Conservation (phyloP, 2,113 vertebrate genomes). For the Neogobius melanostomus region DNA sequence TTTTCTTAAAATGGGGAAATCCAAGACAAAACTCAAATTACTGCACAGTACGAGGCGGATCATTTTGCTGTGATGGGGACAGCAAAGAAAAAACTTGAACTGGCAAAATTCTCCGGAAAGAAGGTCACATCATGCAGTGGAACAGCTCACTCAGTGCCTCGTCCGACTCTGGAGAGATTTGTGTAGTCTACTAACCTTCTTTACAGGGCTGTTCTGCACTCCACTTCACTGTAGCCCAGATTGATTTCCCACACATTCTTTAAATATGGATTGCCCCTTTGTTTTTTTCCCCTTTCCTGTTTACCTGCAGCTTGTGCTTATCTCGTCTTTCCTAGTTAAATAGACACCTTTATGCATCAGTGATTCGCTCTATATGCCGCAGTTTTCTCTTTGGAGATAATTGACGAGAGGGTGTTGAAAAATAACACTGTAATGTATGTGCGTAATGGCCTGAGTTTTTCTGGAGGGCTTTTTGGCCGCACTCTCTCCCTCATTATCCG, state of each 20-base stretch:
- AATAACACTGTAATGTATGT: neutral
- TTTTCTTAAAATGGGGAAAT: too few relatives aligned
- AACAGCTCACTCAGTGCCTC: neutral
- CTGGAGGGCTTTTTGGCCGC: constrained; percentile 27
- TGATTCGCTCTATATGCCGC: constrained; percentile 1
- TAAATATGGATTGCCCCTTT: constrained; percentile 26
- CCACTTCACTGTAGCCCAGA: constrained; percentile 26
- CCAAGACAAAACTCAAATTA: too few relatives aligned
- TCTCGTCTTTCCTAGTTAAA: constrained; percentile 16
- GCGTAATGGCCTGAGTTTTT: neutral
- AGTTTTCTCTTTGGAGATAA: constrained; percentile 7
- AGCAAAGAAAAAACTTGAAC: neutral
- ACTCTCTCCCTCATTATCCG: constrained; percentile 33
- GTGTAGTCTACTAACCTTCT: constrained; percentile 35
- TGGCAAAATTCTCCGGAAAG: neutral
- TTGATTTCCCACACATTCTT: constrained; percentile 29
- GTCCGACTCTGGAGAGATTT: constrained; percentile 15
- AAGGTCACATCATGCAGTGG: neutral
- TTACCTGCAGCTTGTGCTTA: constrained; percentile 4
- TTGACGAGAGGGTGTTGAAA: neutral
- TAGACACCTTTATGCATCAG: constrained; percentile 5
- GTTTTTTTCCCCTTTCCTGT: neutral
- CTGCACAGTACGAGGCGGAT: too few relatives aligned
- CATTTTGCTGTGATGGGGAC: neutral
- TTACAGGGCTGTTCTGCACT: constrained; percentile 13